Evolutionary conservation across 2,888 invertebrate genomes (phyloP).

Genomic region (Plutella xylostella): DNA sequence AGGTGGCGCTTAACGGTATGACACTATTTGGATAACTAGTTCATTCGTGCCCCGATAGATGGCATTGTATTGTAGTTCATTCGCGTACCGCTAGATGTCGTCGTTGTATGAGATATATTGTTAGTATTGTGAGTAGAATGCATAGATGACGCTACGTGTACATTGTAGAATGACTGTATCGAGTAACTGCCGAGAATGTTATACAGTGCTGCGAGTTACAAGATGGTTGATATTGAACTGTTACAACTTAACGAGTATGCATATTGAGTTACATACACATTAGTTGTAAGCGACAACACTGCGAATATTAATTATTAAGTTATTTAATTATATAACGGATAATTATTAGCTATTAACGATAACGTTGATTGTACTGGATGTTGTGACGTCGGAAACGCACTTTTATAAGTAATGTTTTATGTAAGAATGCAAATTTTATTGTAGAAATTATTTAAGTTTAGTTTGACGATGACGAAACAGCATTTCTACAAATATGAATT

Average conservation of each 20-base stretch:
- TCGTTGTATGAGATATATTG: no score
- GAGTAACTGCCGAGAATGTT: no score
- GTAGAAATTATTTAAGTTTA: constrained; percentile 7
- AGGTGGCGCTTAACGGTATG: not conserved
- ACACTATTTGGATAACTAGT: not conserved
- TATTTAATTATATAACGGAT: constrained; percentile 37
- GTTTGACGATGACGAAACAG: constrained; percentile 25
- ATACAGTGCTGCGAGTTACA: no score
- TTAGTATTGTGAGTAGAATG: no score
- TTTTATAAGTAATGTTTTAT: constrained; percentile 31
- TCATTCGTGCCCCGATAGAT: not conserved
- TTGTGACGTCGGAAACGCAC: constrained; percentile 56
- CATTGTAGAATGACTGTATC: no score
- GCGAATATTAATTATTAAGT: constrained; percentile 59
- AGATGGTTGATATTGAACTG: constrained; percentile 26
- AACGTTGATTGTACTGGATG: constrained; percentile 37
- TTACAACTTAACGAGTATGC: constrained; percentile 25
- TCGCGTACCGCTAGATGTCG: no score
- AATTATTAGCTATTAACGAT: constrained; percentile 32
- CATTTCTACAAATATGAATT: constrained; percentile 29
- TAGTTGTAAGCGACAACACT: constrained; percentile 48
- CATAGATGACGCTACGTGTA: no score
- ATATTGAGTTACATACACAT: constrained; percentile 32
- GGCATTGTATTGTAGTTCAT: no score
- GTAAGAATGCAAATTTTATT: constrained; percentile 24